Evolutionary conservation across 2,797 vertebrate genomes (phyloP).

Genomic region (Cercopithecus diana): DNA sequence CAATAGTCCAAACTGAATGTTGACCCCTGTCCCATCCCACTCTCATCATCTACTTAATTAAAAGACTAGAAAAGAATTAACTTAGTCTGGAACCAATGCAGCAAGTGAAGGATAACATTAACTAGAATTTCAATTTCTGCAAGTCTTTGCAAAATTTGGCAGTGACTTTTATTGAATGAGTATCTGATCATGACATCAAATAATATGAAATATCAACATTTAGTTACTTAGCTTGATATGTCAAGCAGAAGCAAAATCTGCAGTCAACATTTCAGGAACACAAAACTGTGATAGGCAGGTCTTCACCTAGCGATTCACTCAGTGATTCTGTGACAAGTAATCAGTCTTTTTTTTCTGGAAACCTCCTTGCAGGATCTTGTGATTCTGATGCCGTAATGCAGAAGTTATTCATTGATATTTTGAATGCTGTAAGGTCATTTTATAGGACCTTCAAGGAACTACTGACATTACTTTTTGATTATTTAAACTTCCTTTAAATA

Average conservation of each 20-base stretch:
- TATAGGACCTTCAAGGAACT: slow-evolving; percentile 33
- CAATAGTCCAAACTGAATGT: neutral
- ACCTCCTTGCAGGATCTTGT: neutral
- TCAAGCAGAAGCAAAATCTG: slow-evolving; percentile 44
- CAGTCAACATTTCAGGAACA: slow-evolving; percentile 50
- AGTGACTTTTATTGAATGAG: slow-evolving; percentile 42
- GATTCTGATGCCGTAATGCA: neutral
- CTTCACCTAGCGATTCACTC: neutral
- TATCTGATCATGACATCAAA: slow-evolving; percentile 58
- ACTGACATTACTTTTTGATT: slow-evolving; percentile 13
- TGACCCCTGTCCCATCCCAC: neutral
- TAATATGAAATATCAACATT: slow-evolving; percentile 26
- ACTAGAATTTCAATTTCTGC: slow-evolving; percentile 55
- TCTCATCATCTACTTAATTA: slow-evolving; percentile 25
- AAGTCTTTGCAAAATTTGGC: slow-evolving; percentile 40
- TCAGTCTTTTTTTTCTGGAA: neutral
- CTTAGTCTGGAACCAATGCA: slow-evolving; percentile 24
- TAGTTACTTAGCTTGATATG: slow-evolving; percentile 33
- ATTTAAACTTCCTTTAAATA: slow-evolving; percentile 13
- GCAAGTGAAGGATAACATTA: slow-evolving; percentile 42
- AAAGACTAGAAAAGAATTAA: slow-evolving; percentile 7
- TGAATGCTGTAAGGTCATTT: slow-evolving; percentile 11
- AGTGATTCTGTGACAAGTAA: neutral
- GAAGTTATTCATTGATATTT: slow-evolving; percentile 40
- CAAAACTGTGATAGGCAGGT: neutral